Conservation (phyloP, 2,797 vertebrate genomes). For the Ispidina picta region DNA sequence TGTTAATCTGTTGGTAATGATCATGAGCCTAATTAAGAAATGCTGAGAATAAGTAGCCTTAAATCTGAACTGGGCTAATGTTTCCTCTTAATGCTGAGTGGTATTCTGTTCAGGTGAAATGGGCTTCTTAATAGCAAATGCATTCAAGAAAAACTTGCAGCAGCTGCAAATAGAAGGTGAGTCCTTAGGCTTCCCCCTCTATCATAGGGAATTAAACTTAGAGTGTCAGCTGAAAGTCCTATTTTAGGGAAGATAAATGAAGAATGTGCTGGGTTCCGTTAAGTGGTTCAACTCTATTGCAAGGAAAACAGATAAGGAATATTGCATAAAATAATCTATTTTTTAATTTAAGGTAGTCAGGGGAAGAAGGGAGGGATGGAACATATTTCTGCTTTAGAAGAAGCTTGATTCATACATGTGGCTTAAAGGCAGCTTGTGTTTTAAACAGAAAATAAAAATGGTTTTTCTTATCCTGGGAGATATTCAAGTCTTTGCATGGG, state of each 20-base stretch:
- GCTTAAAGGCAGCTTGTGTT: constrained; percentile 3
- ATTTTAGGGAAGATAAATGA: constrained; percentile 31
- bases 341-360: constrained; percentile 8
- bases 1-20: neutral
- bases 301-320: constrained; percentile 47
- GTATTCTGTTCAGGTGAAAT: neutral
- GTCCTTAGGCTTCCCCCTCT: neutral
- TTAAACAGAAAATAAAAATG: constrained; percentile 45
- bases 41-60: neutral
- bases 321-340: constrained; percentile 23
- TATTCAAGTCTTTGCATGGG: constrained; percentile 6
- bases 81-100: neutral
- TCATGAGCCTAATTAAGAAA: neutral
- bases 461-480: constrained; percentile 46
- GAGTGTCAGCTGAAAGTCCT: neutral
- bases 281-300: neutral
- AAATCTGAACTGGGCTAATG: neutral
- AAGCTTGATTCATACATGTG: neutral
- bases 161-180: neutral
- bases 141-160: neutral
- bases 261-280: constrained; percentile 4
- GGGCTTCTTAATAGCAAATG: neutral
- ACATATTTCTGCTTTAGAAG: constrained; percentile 10
- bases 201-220: constrained; percentile 13
- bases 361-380: neutral